These are phyloP conservation scores for Poeciliopsis retropinna DNA, from an alignment of 2,113 vertebrate genomes.

Conservation along the genomic window DNA sequence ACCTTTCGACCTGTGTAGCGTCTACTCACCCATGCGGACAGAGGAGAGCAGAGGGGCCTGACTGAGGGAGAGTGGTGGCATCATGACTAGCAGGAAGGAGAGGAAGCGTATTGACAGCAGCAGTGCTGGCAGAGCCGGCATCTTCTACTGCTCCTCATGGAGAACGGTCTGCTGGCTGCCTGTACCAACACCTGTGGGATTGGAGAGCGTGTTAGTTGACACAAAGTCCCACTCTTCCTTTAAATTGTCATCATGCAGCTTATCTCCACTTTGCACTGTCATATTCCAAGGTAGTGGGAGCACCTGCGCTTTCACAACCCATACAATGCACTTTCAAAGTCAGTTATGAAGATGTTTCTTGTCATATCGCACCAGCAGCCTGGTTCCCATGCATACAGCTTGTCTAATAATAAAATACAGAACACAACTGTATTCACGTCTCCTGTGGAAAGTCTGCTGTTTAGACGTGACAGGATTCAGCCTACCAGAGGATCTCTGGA, in stretches of 20 bases:
- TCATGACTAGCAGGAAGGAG: slow-evolving; percentile 83
- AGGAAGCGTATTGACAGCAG: slow-evolving; percentile 88
- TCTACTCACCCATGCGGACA: slow-evolving; percentile 89
- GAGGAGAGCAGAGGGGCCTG: slow-evolving; percentile 87
- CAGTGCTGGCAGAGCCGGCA: slow-evolving; percentile 95
- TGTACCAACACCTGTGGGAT: slow-evolving; percentile 87
- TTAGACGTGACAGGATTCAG: slow-evolving; percentile 59
- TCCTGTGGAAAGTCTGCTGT: slow-evolving; percentile 39
- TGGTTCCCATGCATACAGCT: slow-evolving; percentile 36
- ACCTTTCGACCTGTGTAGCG: not conserved
- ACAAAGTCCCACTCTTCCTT: slow-evolving; percentile 12
- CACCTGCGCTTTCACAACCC: slow-evolving; percentile 31
- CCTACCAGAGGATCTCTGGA: slow-evolving; percentile 53
- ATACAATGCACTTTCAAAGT: slow-evolving; percentile 28
- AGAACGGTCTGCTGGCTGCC: slow-evolving; percentile 93
- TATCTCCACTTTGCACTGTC: slow-evolving; percentile 31
- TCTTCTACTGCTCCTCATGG: slow-evolving; percentile 99
- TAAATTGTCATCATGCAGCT: slow-evolving; percentile 20
- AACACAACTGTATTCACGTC: slow-evolving; percentile 35
- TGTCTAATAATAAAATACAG: slow-evolving; percentile 41
- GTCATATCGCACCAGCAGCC: slow-evolving; percentile 42
- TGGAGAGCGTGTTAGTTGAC: slow-evolving; percentile 44
- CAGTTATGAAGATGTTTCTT: slow-evolving; percentile 55
- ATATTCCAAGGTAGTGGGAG: slow-evolving; percentile 5
- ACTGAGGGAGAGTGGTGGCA: slow-evolving; percentile 83